Conservation (phyloP, 2,797 vertebrate species). For the Xerus rutilus region DNA sequence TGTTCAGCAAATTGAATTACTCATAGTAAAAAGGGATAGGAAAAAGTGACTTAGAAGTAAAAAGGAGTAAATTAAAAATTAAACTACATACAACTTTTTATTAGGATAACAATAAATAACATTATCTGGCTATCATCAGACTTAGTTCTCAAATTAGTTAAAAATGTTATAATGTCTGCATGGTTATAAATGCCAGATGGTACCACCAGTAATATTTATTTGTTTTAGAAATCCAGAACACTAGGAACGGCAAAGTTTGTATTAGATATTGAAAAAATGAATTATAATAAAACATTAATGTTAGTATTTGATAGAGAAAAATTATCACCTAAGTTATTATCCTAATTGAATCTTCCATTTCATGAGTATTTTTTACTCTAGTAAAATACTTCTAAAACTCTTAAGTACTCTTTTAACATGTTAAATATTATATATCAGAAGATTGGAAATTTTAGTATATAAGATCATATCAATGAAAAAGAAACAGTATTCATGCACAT, state of each 20-base stretch:
- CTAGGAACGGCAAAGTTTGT: neutral
- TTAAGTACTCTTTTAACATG: neutral
- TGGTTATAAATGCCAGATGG: neutral
- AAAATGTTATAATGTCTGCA: neutral
- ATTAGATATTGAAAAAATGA: neutral
- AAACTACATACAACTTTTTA: neutral
- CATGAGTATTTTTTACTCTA: neutral
- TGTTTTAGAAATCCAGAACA: neutral
- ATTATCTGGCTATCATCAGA: neutral
- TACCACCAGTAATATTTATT: neutral
- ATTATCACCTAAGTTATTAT: neutral
- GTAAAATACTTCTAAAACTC: neutral
- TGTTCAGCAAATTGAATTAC: slow-evolving; percentile 26
- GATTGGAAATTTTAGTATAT: neutral
- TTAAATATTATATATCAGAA: neutral
- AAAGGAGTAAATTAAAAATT: neutral
- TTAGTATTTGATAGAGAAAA: neutral
- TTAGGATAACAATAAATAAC: neutral
- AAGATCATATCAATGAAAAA: neutral
- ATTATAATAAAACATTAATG: neutral
- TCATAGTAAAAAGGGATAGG: neutral
- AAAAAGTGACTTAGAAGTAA: neutral
- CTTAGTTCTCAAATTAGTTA: neutral
- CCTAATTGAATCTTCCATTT: neutral
- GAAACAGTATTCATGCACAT: neutral